phyloP scores from a whole-genome alignment of 2,113 vertebrate genomes.

The western clawed frog (Xenopus tropicalis) region UCB_Xtro_10.0 CM004448.2:17987001-17987500 shows the following conservation, averaged over 20 bases:
- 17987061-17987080: neutral
- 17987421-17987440: too few relatives aligned
- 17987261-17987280: slow-evolving; percentile 25
- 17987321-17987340: slow-evolving; percentile 12
- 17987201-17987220: slow-evolving; percentile 34
- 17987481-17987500: too few relatives aligned
- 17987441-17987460: too few relatives aligned
- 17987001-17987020: too few relatives aligned
- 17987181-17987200: slow-evolving; percentile 38
- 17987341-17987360: slow-evolving; percentile 1
- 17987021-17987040: too few relatives aligned
- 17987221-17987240: slow-evolving; percentile 22
- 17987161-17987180: slow-evolving; percentile 37
- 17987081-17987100: slow-evolving; percentile 10
- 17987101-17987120: slow-evolving; percentile 32
- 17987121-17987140: slow-evolving; percentile 15
- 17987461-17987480: too few relatives aligned
- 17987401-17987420: too few relatives aligned
- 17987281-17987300: slow-evolving; percentile 25
- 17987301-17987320: slow-evolving; percentile 26
- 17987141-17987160: slow-evolving; percentile 28
- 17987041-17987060: too few relatives aligned
- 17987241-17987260: slow-evolving; percentile 7
- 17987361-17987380: neutral
- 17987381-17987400: neutral